phyloP scores from a whole-genome alignment of 2,113 vertebrate genomes.

The Scytalopus superciliaris region DNA sequence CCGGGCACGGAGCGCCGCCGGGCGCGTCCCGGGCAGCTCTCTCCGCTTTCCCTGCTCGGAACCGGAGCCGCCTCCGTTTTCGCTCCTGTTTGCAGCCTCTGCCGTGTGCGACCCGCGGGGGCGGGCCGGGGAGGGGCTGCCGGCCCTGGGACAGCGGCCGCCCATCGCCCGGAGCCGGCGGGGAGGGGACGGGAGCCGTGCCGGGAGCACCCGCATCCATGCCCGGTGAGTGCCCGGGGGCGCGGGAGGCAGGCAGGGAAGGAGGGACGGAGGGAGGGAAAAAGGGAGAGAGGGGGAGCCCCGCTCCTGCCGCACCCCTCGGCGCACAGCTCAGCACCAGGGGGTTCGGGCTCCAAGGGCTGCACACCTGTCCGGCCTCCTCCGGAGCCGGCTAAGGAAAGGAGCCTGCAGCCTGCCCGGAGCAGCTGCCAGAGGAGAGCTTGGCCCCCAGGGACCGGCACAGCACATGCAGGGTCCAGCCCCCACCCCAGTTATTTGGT shows the following conservation, averaged over 20 bases:
- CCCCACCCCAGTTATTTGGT: accelerated
- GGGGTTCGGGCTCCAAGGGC: accelerated
- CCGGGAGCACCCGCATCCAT: not conserved
- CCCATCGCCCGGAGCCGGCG: too few relatives aligned
- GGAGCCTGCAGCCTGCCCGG: too few relatives aligned
- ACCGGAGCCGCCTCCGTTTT: accelerated
- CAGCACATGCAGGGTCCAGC: accelerated
- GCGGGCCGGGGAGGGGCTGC: not conserved
- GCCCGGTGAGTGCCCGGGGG: slow-evolving; percentile 6
- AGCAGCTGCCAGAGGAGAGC: accelerated
- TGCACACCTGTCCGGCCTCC: not conserved
- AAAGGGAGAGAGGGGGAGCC: not conserved
- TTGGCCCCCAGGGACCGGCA: not conserved
- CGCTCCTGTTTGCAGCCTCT: accelerated
- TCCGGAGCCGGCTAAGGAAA: not conserved
- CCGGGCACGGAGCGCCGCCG: not conserved
- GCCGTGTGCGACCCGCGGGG: not conserved
- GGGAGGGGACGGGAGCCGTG: too few relatives aligned
- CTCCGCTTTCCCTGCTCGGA: accelerated
- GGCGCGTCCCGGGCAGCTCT: accelerated
- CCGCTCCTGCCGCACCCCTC: not conserved
- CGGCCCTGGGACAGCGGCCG: too few relatives aligned
- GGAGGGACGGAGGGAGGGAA: too few relatives aligned
- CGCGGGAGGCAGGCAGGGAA: too few relatives aligned
- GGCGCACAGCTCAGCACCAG: not conserved